Percentiles rank a stretch among this genome's conserved stretches.
Conservation (phyloP, 1,140 invertebrate species). For the Colletes latitarsis region DNA sequence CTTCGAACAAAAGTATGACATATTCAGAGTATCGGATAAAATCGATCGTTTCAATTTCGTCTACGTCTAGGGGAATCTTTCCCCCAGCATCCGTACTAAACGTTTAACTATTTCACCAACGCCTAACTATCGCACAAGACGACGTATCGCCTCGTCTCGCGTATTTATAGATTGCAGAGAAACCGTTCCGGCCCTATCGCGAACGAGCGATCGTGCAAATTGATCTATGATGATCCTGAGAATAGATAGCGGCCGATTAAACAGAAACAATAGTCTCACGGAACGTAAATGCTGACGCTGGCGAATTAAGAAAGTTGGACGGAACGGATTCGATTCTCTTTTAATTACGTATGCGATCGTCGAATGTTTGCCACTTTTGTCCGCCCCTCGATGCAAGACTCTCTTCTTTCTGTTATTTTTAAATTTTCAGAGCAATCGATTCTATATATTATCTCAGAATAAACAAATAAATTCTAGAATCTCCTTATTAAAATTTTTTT, state of each 20-base stretch:
- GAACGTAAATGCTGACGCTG: not conserved
- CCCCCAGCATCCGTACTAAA: not conserved
- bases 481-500: too few species aligned
- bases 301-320: conserved; percentile 14
- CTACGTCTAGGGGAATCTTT: too few species aligned
- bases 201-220: conserved; percentile 48
- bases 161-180: conserved; percentile 57
- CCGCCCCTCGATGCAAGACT: too few species aligned
- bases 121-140: conserved; percentile 16
- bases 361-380: too few species aligned
- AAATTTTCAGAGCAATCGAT: too few species aligned
- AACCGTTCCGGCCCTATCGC: conserved; percentile 16
- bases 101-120: not conserved
- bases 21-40: too few species aligned
- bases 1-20: too few species aligned
- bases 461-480: too few species aligned
- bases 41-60: too few species aligned
- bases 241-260: conserved; percentile 52
- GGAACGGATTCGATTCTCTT: not conserved
- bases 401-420: too few species aligned
- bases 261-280: conserved; percentile 34
- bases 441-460: too few species aligned
- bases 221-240: conserved; percentile 48
- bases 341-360: not conserved
- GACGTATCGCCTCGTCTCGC: conserved; percentile 38